These are phyloP conservation scores for Athene noctua DNA, from an alignment of 2,113 vertebrate genomes.

Conservation along the genomic window DNA sequence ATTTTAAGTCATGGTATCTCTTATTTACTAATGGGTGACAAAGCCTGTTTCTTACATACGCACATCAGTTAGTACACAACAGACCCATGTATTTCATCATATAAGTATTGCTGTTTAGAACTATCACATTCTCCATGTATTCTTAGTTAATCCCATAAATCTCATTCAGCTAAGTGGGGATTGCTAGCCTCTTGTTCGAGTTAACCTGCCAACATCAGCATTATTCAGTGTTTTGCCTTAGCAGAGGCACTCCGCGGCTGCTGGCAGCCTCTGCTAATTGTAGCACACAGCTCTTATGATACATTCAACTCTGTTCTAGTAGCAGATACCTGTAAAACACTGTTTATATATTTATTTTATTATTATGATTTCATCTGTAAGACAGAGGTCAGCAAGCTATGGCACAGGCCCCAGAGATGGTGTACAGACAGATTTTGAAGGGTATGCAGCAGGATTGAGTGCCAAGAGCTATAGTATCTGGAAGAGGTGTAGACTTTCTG, in stretches of 20 bases:
- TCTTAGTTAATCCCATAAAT: neutral
- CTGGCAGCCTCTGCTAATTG: neutral
- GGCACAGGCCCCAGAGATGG: rapidly evolving
- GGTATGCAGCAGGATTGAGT: neutral
- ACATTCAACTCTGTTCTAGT: neutral
- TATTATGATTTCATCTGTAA: neutral
- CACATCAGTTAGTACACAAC: neutral
- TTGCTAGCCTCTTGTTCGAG: neutral
- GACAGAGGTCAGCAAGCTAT: neutral
- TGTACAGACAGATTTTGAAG: neutral
- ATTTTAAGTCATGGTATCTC: neutral
- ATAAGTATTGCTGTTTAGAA: rapidly evolving
- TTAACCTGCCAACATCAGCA: neutral
- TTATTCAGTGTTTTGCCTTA: neutral
- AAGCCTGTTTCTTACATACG: neutral
- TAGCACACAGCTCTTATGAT: neutral
- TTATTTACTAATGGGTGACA: neutral
- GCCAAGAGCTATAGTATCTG: neutral
- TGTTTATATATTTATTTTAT: neutral
- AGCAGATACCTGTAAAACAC: neutral
- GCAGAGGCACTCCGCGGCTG: neutral
- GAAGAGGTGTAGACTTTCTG: neutral
- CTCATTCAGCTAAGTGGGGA: neutral
- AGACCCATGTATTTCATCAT: rapidly evolving
- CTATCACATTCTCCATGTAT: rapidly evolving